phyloP scores from a whole-genome alignment of 2,113 vertebrate genomes.

The Xyrauchen texanus region DNA sequence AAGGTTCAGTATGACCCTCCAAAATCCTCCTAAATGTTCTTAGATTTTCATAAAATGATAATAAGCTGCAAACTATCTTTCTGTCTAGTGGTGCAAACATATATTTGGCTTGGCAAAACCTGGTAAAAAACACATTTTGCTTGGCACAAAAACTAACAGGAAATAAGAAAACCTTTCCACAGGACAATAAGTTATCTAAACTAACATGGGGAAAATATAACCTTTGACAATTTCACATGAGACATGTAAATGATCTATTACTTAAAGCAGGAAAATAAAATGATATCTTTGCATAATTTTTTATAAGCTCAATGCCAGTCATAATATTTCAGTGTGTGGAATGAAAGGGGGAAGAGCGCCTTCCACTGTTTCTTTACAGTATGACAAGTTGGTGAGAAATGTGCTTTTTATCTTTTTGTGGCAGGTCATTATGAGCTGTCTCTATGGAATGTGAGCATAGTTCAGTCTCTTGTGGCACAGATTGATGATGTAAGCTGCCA shows the following conservation, averaged over 20 bases:
- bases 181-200: constrained; percentile 25
- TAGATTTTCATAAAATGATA: neutral
- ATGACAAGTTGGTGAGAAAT: no score
- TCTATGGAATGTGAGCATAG: constrained; percentile 40
- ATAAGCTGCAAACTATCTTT: neutral
- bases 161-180: constrained; percentile 12
- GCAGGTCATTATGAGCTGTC: constrained; percentile 28
- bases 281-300: neutral
- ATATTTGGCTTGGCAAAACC: constrained; percentile 3
- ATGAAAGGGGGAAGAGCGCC: constrained; percentile 11
- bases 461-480: constrained; percentile 32
- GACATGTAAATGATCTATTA: neutral
- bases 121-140: constrained; percentile 1
- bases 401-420: neutral
- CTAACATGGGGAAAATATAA: constrained; percentile 10
- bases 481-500: constrained; percentile 47
- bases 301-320: neutral
- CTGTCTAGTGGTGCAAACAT: constrained; percentile 34
- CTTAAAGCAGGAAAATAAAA: neutral
- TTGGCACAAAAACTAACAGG: constrained; percentile 28
- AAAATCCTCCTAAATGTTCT: neutral
- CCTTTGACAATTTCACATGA: constrained; percentile 9
- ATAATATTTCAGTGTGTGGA: neutral
- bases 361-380: constrained; percentile 20
- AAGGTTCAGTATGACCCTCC: no score